A percentile compares a stretch with the other conserved stretches of the same genome.
Evolutionary conservation across 35 echinoderm and acorn worm genomes (phyloP).

Genomic region (Chiridota heheva): DNA sequence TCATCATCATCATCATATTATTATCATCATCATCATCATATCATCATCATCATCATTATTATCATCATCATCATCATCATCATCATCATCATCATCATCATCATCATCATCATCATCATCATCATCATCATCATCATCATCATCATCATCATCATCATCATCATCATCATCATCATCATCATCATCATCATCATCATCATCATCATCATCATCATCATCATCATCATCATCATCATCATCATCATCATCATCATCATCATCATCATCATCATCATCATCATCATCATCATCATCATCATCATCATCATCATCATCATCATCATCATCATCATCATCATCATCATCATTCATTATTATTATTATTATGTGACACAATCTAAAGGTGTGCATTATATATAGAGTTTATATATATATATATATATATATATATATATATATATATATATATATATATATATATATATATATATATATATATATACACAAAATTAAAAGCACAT

Average conservation of each 20-base stretch:
- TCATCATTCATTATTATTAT: no score
- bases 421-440: neutral
- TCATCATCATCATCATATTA: no score
- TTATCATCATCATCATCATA: no score
- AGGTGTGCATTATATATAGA: no score
- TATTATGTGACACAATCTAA: no score
- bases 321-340: no score
- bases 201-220: neutral
- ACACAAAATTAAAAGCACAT: no score
- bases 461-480: constrained; percentile 4
- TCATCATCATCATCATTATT: no score
- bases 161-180: constrained; percentile 6
- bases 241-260: neutral
- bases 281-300: neutral
- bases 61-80: neutral
- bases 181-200: neutral
- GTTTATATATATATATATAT: neutral
- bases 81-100: constrained; percentile 6
- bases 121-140: constrained; percentile 3
- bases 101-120: constrained; percentile 3
- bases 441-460: neutral
- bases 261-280: neutral
- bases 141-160: constrained; percentile 2
- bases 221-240: neutral
- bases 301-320: neutral